Conservation (phyloP, 2,888 invertebrate genomes). For the Eupithecia centaureata region DNA sequence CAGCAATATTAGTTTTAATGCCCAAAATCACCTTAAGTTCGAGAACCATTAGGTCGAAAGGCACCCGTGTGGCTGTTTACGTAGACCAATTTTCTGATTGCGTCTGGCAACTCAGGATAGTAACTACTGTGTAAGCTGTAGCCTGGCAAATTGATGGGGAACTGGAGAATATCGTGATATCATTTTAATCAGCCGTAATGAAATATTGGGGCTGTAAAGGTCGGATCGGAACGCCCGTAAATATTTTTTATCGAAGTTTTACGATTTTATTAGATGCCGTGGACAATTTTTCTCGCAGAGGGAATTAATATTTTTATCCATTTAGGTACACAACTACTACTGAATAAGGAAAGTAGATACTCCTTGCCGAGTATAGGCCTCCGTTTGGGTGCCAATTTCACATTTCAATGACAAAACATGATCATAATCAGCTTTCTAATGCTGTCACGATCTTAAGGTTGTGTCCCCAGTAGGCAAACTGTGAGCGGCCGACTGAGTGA, state of each 20-base stretch:
- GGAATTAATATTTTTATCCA: not conserved
- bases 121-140: slow-evolving; percentile 10
- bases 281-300: not conserved
- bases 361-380: not conserved
- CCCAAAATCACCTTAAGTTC: slow-evolving; percentile 12
- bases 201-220: slow-evolving; percentile 47
- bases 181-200: slow-evolving; percentile 61
- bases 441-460: too few species aligned
- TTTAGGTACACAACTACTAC: not conserved
- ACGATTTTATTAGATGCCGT: not conserved
- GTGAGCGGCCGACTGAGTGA: too few species aligned
- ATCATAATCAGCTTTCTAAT: too few species aligned
- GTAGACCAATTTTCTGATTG: slow-evolving; percentile 75
- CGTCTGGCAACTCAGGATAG: slow-evolving; percentile 34
- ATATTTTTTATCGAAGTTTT: slow-evolving; percentile 7
- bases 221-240: slow-evolving; percentile 10
- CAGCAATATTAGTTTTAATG: not conserved
- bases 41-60: slow-evolving; percentile 42
- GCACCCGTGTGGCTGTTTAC: slow-evolving; percentile 61
- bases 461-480: too few species aligned
- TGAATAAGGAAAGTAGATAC: too few species aligned
- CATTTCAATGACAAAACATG: not conserved
- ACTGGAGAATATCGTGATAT: slow-evolving; percentile 56
- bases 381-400: not conserved
- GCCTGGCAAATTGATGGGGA: slow-evolving; percentile 57